Percentiles rank a stretch among this genome's conserved stretches.
phyloP scores from a whole-genome alignment of 2,888 invertebrate species.

The Eustalomyia histrio region DNA sequence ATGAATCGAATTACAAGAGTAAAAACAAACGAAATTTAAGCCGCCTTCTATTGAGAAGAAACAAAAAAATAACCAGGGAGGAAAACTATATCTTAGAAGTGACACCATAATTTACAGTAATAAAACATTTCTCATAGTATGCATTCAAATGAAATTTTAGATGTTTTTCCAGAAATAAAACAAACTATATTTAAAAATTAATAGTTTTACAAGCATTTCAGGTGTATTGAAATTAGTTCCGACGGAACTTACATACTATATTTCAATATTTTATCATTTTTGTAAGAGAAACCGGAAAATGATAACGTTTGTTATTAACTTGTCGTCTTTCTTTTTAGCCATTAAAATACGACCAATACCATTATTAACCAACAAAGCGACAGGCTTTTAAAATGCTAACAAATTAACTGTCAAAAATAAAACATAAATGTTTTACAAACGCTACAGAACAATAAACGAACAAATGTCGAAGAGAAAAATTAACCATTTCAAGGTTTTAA shows the following conservation, averaged over 20 bases:
- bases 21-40: conserved; percentile 25
- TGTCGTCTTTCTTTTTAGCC: conserved; percentile 27
- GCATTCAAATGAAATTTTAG: neutral
- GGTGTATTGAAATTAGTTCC: conserved; percentile 42
- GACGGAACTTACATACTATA: conserved; percentile 56
- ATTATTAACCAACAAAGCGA: conserved; percentile 61
- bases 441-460: conserved; percentile 8
- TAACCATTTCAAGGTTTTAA: conserved; percentile 37
- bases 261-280: conserved; percentile 19
- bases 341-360: conserved; percentile 44
- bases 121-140: conserved; percentile 13
- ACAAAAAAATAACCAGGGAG: neutral
- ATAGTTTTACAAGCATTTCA: conserved; percentile 1
- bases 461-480: conserved; percentile 1
- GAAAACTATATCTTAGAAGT: conserved; percentile 10
- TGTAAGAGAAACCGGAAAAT: conserved; percentile 40
- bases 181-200: conserved; percentile 12
- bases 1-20: conserved; percentile 48
- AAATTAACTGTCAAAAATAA: conserved; percentile 67
- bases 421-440: conserved; percentile 59
- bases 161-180: too few species aligned
- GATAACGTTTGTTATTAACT: conserved; percentile 28
- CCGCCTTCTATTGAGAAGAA: conserved; percentile 39
- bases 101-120: conserved; percentile 26
- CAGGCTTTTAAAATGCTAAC: conserved; percentile 65